Evolutionary conservation across 2,888 invertebrate genomes (phyloP).

Genomic region (Dorcus hopei): DNA sequence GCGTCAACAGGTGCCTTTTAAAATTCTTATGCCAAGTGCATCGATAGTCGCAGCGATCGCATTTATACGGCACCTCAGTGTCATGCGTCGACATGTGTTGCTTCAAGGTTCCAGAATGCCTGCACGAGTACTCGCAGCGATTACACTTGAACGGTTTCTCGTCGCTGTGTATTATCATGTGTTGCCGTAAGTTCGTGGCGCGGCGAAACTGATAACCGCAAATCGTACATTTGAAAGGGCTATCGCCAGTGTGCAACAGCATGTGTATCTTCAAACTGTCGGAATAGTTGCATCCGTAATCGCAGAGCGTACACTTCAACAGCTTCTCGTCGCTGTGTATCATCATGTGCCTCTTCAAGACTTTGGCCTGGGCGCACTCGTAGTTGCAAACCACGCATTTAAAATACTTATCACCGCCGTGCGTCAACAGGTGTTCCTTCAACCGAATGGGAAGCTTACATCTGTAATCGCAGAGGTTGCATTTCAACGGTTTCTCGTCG

Average conservation of each 20-base stretch:
- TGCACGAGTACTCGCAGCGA: slow-evolving; percentile 56
- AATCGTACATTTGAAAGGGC: slow-evolving; percentile 40
- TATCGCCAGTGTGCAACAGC: slow-evolving; percentile 41
- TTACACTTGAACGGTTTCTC: slow-evolving; percentile 50
- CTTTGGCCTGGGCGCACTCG: too few relatives aligned
- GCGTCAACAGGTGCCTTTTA: too few relatives aligned
- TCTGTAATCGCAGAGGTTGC: slow-evolving; percentile 53
- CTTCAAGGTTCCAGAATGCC: too few relatives aligned
- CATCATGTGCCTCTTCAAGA: slow-evolving; percentile 33
- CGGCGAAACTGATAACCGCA: slow-evolving; percentile 41
- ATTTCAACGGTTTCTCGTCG: slow-evolving; percentile 1
- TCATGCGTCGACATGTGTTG: too few relatives aligned
- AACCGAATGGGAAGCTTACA: slow-evolving; percentile 54
- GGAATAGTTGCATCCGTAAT: slow-evolving; percentile 34
- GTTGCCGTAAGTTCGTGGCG: slow-evolving; percentile 38
- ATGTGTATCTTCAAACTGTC: slow-evolving; percentile 34
- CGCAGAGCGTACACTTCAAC: slow-evolving; percentile 32
- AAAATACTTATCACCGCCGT: slow-evolving; percentile 51
- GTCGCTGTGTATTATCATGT: slow-evolving; percentile 38
- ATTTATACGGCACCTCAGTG: too few relatives aligned
- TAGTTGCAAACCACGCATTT: slow-evolving; percentile 52
- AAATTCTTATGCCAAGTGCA: too few relatives aligned
- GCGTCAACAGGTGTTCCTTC: slow-evolving; percentile 56
- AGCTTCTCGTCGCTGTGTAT: slow-evolving; percentile 32
- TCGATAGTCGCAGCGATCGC: too few relatives aligned